phyloP scores from a whole-genome alignment of 2,888 invertebrate species.

The Caenorhabditis sulstoni region DNA sequence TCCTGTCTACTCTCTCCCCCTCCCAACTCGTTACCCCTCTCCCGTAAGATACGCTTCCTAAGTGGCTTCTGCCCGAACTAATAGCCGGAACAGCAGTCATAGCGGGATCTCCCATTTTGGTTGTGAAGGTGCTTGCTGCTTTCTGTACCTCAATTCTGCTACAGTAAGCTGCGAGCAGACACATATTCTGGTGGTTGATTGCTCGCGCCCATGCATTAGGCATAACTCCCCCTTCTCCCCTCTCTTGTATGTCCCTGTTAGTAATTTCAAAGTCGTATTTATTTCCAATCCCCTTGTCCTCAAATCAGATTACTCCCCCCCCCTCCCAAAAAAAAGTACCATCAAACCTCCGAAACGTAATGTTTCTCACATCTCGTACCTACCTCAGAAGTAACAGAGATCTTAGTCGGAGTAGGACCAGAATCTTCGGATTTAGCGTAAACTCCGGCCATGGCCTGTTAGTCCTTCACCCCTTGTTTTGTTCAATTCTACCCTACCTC shows the following conservation, averaged over 20 bases:
- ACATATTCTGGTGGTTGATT: no score
- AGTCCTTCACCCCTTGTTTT: constrained; percentile 12
- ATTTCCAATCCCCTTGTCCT: not conserved
- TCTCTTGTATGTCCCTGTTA: constrained; percentile 1
- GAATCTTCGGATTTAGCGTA: not conserved
- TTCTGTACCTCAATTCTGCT: no score
- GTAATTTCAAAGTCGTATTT: not conserved
- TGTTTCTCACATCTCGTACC: constrained; percentile 4
- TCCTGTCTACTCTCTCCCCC: no score
- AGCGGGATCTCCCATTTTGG: no score
- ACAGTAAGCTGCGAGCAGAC: no score
- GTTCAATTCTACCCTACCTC: not conserved
- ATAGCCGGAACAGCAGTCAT: no score
- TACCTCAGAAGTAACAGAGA: constrained; percentile 20
- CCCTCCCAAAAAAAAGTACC: not conserved
- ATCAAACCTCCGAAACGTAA: not conserved
- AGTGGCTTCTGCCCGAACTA: no score
- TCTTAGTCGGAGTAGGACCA: not conserved
- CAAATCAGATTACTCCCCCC: no score
- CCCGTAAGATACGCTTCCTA: no score
- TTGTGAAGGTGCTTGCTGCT: no score
- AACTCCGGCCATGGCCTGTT: not conserved
- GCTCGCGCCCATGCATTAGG: no score
- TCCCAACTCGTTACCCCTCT: no score
- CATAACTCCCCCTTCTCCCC: not conserved